Evolutionary conservation across 2,113 vertebrate genomes (phyloP).

Genomic region (Natator depressus): DNA sequence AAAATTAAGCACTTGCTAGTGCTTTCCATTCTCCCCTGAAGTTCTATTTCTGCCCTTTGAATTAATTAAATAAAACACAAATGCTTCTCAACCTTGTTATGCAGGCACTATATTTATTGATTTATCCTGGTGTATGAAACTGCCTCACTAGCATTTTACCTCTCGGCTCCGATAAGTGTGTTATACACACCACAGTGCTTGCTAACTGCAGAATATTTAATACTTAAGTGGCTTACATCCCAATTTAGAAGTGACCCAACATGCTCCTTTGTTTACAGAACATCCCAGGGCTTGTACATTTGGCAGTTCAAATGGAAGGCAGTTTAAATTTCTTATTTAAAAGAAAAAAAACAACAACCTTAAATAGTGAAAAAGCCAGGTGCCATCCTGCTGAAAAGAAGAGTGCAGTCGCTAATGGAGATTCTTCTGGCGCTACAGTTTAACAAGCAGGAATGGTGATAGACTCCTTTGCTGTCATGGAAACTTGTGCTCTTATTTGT

Average conservation of each 20-base stretch:
- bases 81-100: not conserved
- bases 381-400: not conserved
- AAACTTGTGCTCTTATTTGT: slow-evolving; percentile 18
- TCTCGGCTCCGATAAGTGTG: not conserved
- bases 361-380: not conserved
- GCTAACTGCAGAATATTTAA: slow-evolving; percentile 5
- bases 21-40: not conserved
- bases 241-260: not conserved
- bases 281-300: not conserved
- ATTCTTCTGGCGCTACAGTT: not conserved
- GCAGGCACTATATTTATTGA: not conserved
- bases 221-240: not conserved
- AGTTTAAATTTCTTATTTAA: not conserved
- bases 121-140: not conserved
- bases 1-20: not conserved
- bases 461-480: not conserved
- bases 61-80: not conserved
- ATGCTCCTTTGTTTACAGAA: not conserved
- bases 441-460: not conserved
- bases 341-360: not conserved
- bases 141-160: not conserved
- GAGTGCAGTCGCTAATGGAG: not conserved
- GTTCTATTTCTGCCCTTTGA: not conserved
- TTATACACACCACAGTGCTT: not conserved
- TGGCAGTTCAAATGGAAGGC: slow-evolving; percentile 1